These are phyloP conservation scores for Epinotia demarniana DNA, from an alignment of 2,888 invertebrate species.

Conservation along the genomic window DNA sequence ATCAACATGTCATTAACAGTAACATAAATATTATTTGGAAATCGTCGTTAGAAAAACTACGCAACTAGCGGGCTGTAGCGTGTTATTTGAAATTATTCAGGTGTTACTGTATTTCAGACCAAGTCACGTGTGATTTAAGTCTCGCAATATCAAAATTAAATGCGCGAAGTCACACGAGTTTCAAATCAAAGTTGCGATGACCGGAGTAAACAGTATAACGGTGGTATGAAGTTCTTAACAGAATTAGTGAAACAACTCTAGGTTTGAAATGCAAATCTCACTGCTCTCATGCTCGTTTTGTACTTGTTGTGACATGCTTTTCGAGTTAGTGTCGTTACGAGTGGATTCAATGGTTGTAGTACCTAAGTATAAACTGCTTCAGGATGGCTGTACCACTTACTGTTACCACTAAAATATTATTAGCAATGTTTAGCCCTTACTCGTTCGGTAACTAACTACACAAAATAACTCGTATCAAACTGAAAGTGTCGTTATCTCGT, in stretches of 20 bases:
- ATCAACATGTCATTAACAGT: no score
- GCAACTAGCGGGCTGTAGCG: background rate
- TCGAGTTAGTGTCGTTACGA: constrained; percentile 13
- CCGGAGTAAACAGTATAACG: constrained; percentile 17
- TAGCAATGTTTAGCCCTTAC: background rate
- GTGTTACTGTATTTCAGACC: background rate
- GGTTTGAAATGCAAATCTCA: constrained; percentile 36
- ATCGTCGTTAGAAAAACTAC: background rate
- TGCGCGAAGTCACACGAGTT: background rate
- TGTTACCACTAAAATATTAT: background rate
- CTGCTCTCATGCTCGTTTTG: constrained; percentile 23
- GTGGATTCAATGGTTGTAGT: constrained; percentile 3
- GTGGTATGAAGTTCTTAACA: constrained; percentile 23
- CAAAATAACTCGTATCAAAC: no score
- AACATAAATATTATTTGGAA: no score
- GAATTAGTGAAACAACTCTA: constrained; percentile 25
- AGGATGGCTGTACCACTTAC: constrained; percentile 2
- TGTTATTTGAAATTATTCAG: background rate
- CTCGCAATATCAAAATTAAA: constrained; percentile 7
- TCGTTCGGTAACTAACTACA: background rate
- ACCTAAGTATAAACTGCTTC: constrained; percentile 1
- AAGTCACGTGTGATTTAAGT: constrained; percentile 6
- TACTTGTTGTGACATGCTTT: constrained; percentile 32
- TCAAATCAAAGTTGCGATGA: constrained; percentile 11
- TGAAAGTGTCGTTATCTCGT: no score